Evolutionary conservation across 2,888 invertebrate genomes (phyloP).

Genomic region (Sturmia bella): DNA sequence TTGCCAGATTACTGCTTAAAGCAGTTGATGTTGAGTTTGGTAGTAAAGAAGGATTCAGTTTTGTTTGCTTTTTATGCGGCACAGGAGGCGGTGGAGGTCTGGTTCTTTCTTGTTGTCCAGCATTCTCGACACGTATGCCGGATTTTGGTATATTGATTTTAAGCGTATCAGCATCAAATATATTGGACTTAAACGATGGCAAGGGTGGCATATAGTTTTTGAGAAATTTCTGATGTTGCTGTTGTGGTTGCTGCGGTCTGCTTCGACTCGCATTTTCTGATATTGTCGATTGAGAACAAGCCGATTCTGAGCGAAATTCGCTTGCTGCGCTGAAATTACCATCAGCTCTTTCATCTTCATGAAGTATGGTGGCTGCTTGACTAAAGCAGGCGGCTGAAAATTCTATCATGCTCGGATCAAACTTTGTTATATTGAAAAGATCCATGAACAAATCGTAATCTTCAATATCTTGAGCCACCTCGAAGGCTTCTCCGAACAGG

Average conservation of each 20-base stretch:
- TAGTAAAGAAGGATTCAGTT: constrained; percentile 66
- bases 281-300: constrained; percentile 88
- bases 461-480: constrained; percentile 91
- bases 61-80: constrained; percentile 74
- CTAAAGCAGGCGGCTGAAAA: constrained; percentile 88
- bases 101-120: constrained; percentile 50
- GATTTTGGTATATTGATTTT: constrained; percentile 82
- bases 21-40: constrained; percentile 59
- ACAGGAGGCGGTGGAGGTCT: constrained; percentile 73
- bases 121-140: constrained; percentile 73
- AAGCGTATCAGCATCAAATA: constrained; percentile 80
- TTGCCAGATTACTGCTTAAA: constrained; percentile 71
- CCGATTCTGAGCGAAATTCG: constrained; percentile 84
- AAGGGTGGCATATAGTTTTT: constrained; percentile 81
- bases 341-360: constrained; percentile 75
- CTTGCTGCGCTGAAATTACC: constrained; percentile 73
- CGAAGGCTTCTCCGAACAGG: constrained; percentile 88
- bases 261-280: constrained; percentile 82
- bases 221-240: constrained; percentile 72
- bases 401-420: constrained; percentile 83
- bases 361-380: constrained; percentile 84
- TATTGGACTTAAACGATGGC: constrained; percentile 80
- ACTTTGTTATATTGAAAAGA: constrained; percentile 88
- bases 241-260: constrained; percentile 67
- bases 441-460: constrained; percentile 95